phyloP scores from a whole-genome alignment of 2,888 invertebrate genomes.

The Pilophorus perplexus region DNA sequence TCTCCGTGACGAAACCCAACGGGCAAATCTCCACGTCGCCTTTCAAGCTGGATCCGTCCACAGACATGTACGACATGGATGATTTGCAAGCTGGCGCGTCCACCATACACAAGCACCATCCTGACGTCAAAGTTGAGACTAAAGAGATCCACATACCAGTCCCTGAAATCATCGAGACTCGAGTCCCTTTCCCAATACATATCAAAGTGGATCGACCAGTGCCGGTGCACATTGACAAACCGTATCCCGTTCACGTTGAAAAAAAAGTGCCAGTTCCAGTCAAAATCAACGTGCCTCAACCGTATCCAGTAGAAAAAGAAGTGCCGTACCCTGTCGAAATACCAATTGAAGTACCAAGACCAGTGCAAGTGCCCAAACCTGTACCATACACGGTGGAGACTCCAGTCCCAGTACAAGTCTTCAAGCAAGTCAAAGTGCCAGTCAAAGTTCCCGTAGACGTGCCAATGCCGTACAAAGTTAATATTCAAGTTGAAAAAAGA shows the following conservation, averaged over 20 bases:
- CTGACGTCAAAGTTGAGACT: slow-evolving; percentile 23
- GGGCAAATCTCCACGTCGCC: too few relatives aligned
- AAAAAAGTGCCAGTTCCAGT: slow-evolving; percentile 49
- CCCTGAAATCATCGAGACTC: slow-evolving; percentile 37
- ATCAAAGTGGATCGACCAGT: slow-evolving; percentile 49
- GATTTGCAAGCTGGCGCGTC: slow-evolving; percentile 3
- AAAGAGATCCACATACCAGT: slow-evolving; percentile 39
- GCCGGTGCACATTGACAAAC: slow-evolving; percentile 49
- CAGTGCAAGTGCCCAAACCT: slow-evolving; percentile 48
- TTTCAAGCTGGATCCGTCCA: too few relatives aligned
- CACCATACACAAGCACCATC: background rate
- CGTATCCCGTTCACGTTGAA: slow-evolving; percentile 49
- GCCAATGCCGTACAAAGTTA: slow-evolving; percentile 45
- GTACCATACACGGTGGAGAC: slow-evolving; percentile 49
- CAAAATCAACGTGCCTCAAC: slow-evolving; percentile 48
- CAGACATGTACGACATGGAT: slow-evolving; percentile 23
- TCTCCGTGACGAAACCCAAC: too few relatives aligned
- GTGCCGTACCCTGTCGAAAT: slow-evolving; percentile 48
- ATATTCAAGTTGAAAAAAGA: slow-evolving; percentile 45
- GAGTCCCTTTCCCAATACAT: slow-evolving; percentile 45
- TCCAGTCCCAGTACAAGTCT: slow-evolving; percentile 46
- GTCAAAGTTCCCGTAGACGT: slow-evolving; percentile 43
- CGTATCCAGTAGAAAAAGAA: slow-evolving; percentile 49
- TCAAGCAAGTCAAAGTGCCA: slow-evolving; percentile 38
- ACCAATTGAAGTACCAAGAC: slow-evolving; percentile 48